Conservation (phyloP, 2,888 invertebrate genomes). For the Agonopterix arenella region DNA sequence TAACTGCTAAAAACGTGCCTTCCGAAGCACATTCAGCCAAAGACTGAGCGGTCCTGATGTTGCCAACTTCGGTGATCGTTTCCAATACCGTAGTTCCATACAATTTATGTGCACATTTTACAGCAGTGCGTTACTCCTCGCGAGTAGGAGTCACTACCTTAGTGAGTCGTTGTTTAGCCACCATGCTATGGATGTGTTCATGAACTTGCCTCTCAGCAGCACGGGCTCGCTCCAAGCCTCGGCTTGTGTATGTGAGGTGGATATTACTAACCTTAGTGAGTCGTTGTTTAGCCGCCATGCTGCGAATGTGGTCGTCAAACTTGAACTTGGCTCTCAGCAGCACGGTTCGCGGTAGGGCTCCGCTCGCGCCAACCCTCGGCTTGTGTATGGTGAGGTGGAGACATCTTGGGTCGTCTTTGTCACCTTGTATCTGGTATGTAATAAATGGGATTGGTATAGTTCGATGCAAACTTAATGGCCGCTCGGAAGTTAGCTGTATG, state of each 20-base stretch:
- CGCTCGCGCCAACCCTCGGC: constrained; percentile 76
- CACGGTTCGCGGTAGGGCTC: constrained; percentile 84
- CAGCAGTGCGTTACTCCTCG: too few relatives aligned
- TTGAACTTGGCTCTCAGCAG: constrained; percentile 94
- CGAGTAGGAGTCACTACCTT: constrained; percentile 66
- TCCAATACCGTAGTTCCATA: too few relatives aligned
- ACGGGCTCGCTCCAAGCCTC: too few relatives aligned
- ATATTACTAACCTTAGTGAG: constrained; percentile 78
- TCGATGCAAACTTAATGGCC: too few relatives aligned
- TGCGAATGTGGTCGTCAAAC: constrained; percentile 99
- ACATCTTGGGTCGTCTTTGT: constrained; percentile 97
- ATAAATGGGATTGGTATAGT: too few relatives aligned
- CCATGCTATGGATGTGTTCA: constrained; percentile 99
- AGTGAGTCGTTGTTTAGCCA: constrained; percentile 92
- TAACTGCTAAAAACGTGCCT: too few relatives aligned
- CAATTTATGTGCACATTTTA: too few relatives aligned
- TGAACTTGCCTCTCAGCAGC: constrained; percentile 94
- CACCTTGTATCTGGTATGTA: constrained; percentile 83
- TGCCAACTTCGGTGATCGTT: too few relatives aligned
- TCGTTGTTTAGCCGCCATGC: constrained; percentile 98
- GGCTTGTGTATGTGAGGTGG: too few relatives aligned
- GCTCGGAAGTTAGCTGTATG: too few relatives aligned
- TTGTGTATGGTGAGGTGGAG: constrained; percentile 95
- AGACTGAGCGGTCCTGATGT: too few relatives aligned
- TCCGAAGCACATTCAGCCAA: too few relatives aligned